Conservation (phyloP, 2,888 invertebrate genomes). For the Volucella inanis region DNA sequence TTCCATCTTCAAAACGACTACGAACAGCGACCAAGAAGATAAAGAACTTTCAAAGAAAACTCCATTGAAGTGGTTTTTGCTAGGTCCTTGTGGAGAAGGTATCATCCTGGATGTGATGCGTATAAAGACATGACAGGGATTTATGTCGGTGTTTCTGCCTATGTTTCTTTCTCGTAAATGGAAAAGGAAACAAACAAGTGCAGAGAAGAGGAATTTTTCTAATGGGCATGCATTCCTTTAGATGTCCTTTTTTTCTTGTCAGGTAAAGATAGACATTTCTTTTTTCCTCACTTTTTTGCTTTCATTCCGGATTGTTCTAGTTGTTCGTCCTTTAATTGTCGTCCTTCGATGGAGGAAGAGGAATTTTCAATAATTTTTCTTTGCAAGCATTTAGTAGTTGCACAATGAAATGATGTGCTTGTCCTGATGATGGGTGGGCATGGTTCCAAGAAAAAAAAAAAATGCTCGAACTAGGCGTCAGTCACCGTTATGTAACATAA, state of each 20-base stretch:
- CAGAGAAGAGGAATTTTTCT: slow-evolving; percentile 36
- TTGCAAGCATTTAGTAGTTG: slow-evolving; percentile 11
- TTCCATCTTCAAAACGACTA: slow-evolving; percentile 46
- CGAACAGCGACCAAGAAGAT: slow-evolving; percentile 44
- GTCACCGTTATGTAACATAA: slow-evolving; percentile 49
- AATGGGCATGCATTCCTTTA: slow-evolving; percentile 54
- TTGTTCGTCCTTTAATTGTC: slow-evolving; percentile 66
- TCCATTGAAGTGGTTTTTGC: slow-evolving; percentile 36
- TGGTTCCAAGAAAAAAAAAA: slow-evolving; percentile 36
- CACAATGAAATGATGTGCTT: slow-evolving; percentile 24
- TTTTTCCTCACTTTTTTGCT: not conserved
- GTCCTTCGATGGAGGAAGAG: slow-evolving; percentile 37
- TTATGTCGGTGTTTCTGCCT: slow-evolving; percentile 1
- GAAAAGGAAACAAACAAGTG: slow-evolving; percentile 46
- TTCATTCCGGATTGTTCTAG: slow-evolving; percentile 35
- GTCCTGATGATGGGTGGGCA: slow-evolving; percentile 43
- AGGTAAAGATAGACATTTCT: slow-evolving; percentile 57
- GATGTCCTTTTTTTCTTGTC: slow-evolving; percentile 61
- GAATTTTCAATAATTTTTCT: slow-evolving; percentile 67
- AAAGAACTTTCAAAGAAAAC: slow-evolving; percentile 47
- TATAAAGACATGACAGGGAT: not conserved
- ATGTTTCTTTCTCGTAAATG: too few species aligned
- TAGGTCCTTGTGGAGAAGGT: slow-evolving; percentile 8
- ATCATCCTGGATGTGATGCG: slow-evolving; percentile 56
- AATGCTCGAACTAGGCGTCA: not conserved